Conservation (phyloP, 53 echinoderm and acorn worm species). For the Henricia sp. region DNA sequence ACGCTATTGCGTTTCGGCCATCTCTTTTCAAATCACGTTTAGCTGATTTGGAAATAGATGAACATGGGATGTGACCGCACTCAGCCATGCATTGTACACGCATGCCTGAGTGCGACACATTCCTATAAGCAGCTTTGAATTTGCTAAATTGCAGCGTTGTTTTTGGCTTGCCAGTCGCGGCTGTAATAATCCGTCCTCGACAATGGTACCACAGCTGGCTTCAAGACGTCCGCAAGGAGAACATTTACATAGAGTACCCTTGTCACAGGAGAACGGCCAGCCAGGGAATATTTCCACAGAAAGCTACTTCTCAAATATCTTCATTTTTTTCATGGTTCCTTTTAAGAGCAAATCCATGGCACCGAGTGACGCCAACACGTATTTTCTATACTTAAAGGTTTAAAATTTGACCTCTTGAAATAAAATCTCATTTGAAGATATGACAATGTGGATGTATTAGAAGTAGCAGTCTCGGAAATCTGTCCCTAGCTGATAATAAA, state of each 20-base stretch:
- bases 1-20: not conserved
- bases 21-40: not conserved
- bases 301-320: not conserved
- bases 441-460: no score
- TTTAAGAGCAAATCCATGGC: no score
- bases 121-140: not conserved
- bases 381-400: no score
- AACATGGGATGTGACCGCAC: not conserved
- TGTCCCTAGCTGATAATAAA: no score
- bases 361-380: no score
- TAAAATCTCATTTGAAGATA: no score
- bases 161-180: conserved; percentile 20
- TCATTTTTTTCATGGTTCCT: no score
- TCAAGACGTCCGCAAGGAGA: conserved; percentile 18
- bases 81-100: not conserved
- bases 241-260: conserved; percentile 8
- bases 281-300: conserved; percentile 8
- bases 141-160: conserved; percentile 2
- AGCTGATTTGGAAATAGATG: conserved; percentile 16
- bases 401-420: no score
- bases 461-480: no score
- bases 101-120: conserved; percentile 2
- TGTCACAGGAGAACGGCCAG: conserved; percentile 16
- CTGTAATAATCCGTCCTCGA: conserved; percentile 11
- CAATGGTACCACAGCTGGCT: conserved; percentile 33